Conservation (phyloP, 2,888 invertebrate genomes). For the Aleiodes alternator region DNA sequence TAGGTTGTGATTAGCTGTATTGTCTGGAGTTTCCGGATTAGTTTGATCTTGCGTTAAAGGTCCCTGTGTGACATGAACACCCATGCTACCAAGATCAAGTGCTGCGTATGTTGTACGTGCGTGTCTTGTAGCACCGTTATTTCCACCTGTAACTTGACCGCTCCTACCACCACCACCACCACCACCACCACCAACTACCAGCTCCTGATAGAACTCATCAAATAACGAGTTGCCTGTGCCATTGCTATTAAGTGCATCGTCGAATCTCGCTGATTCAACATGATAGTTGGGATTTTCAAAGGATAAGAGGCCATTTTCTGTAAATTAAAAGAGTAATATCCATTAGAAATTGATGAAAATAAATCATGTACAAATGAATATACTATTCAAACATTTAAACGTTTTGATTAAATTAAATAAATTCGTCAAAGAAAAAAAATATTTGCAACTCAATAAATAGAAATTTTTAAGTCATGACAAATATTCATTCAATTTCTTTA, state of each 20-base stretch:
- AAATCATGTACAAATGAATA: constrained; percentile 1
- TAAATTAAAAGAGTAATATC: constrained; percentile 58
- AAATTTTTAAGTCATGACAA: not conserved
- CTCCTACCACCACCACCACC: constrained; percentile 73
- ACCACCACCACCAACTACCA: constrained; percentile 76
- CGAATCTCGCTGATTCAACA: constrained; percentile 85
- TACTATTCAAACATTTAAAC: too few relatives aligned
- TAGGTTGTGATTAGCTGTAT: constrained; percentile 76
- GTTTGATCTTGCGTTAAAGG: constrained; percentile 77
- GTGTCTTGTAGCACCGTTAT: constrained; percentile 73
- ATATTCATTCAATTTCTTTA: not conserved
- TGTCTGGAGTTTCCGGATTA: constrained; percentile 72
- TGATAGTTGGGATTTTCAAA: constrained; percentile 96
- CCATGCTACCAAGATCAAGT: constrained; percentile 83
- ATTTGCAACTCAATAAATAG: not conserved
- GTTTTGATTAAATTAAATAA: not conserved
- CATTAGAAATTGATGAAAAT: not conserved
- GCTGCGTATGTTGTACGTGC: constrained; percentile 81
- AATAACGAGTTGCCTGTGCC: constrained; percentile 80
- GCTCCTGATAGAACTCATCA: constrained; percentile 83
- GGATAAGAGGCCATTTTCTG: constrained; percentile 93
- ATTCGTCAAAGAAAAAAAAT: not conserved
- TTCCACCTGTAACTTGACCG: constrained; percentile 76
- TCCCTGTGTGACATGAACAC: constrained; percentile 81
- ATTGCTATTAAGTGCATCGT: constrained; percentile 85